Evolutionary conservation across 53 echinoderm and acorn worm species (phyloP).

Genomic region (Arbacia lixula): DNA sequence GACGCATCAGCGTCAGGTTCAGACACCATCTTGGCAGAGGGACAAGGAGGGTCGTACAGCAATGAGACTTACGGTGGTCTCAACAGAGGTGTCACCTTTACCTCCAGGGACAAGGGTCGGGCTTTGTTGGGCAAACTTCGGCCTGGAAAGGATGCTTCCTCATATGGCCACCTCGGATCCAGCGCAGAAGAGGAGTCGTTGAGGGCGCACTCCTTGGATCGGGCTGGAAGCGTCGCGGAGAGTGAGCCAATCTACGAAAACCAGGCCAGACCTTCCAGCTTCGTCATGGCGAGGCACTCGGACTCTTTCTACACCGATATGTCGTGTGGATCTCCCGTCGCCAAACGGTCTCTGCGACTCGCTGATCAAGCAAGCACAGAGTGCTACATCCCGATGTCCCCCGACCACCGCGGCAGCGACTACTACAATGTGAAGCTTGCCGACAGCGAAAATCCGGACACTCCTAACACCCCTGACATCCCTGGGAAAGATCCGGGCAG

Average conservation of each 20-base stretch:
- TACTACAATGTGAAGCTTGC: constrained; percentile 1
- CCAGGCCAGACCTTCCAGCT: not conserved
- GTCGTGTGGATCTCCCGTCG: not conserved
- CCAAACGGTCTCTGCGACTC: not conserved
- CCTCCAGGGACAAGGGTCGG: not conserved
- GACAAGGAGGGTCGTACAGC: not conserved
- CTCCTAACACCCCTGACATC: no score
- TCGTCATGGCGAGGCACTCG: not conserved
- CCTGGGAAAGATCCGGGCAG: no score
- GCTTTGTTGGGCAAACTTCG: not conserved
- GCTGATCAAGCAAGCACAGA: not conserved
- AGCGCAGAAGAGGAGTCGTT: not conserved
- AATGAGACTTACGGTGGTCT: not conserved
- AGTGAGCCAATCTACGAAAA: constrained; percentile 12
- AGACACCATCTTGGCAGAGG: not conserved
- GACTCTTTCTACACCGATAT: constrained; percentile 20
- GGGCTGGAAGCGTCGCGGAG: no score
- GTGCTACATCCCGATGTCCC: not conserved
- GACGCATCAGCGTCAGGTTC: not conserved
- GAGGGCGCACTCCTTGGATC: not conserved
- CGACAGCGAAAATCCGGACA: not conserved
- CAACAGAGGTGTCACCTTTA: not conserved
- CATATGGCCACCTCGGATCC: constrained; percentile 8
- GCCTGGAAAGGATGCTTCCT: not conserved
- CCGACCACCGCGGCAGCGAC: not conserved